Evolutionary conservation across 1,140 invertebrate species (phyloP).

Genomic region (Pomacea maculata): DNA sequence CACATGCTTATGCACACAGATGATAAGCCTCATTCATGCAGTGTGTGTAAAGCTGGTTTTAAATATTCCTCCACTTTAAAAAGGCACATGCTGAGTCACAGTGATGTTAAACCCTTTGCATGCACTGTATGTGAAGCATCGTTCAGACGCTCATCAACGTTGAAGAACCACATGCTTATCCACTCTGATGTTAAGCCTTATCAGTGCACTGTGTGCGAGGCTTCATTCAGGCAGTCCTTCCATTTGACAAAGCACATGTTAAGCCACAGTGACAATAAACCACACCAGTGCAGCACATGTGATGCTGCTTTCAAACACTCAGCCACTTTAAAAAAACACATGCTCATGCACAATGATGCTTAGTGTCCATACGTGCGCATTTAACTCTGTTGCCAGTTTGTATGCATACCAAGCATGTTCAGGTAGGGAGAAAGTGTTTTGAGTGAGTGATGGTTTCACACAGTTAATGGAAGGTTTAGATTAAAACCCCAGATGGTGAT

Average conservation of each 20-base stretch:
- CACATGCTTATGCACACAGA: slow-evolving; percentile 9
- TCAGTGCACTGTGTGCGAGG: slow-evolving; percentile 1
- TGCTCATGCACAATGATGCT: background rate
- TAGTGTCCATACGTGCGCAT: too few species aligned
- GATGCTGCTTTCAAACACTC: background rate
- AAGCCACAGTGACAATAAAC: background rate
- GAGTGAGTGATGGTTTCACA: too few species aligned
- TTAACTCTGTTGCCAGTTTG: too few species aligned
- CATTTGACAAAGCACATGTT: slow-evolving; percentile 5
- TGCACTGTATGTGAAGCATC: too few species aligned
- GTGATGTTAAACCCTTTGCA: too few species aligned
- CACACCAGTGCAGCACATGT: slow-evolving; percentile 1
- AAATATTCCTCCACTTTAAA: too few species aligned
- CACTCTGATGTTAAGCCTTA: background rate
- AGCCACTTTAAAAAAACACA: background rate
- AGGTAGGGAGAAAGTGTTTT: too few species aligned
- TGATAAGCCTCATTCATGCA: background rate
- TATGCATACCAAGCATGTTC: too few species aligned
- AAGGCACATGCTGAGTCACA: too few species aligned
- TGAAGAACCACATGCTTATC: slow-evolving; percentile 15
- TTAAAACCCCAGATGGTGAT: too few species aligned
- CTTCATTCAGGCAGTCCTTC: background rate
- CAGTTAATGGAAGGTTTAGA: too few species aligned
- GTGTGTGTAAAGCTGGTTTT: background rate
- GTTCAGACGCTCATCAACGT: background rate